A percentile compares a stretch with the other conserved stretches of the same genome.
phyloP scores from a whole-genome alignment of 2,888 invertebrate genomes.

The Ptilodon capucinus region DNA sequence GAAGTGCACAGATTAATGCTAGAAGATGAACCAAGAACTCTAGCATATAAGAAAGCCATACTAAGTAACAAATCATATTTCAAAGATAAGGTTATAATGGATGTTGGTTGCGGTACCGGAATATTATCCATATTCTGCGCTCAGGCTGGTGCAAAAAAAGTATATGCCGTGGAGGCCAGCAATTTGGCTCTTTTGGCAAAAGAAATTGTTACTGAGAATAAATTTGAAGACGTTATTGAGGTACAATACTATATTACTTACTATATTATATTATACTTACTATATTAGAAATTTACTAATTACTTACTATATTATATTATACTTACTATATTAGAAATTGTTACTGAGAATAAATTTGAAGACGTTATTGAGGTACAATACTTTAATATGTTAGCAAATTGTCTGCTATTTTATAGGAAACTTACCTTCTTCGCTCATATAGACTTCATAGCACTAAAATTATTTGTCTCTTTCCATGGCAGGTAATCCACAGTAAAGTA shows the following conservation, averaged over 20 bases:
- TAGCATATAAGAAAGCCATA: slow-evolving; percentile 92
- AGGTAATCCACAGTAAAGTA: slow-evolving; percentile 88
- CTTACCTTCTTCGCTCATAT: too few species aligned
- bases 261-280: too few species aligned
- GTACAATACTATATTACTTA: slow-evolving; percentile 61
- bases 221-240: slow-evolving; percentile 85
- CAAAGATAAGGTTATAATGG: slow-evolving; percentile 90
- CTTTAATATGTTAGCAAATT: too few species aligned
- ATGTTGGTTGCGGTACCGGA: slow-evolving; percentile 94
- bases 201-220: slow-evolving; percentile 87
- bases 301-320: too few species aligned
- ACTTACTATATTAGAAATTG: too few species aligned
- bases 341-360: slow-evolving; percentile 87
- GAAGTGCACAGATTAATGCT: slow-evolving; percentile 93
- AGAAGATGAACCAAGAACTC: slow-evolving; percentile 88
- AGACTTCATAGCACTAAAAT: too few species aligned
- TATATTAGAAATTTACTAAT: too few species aligned
- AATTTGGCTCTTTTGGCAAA: slow-evolving; percentile 85
- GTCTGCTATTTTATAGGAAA: too few species aligned
- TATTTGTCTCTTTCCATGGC: slow-evolving; percentile 15
- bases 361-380: slow-evolving; percentile 83
- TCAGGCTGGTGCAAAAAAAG: slow-evolving; percentile 93
- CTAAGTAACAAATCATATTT: slow-evolving; percentile 85
- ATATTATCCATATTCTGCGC: slow-evolving; percentile 95
- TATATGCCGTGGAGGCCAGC: slow-evolving; percentile 93